Evolutionary conservation across 2,113 vertebrate species (phyloP).

Genomic region (Thryonomys swinderianus): DNA sequence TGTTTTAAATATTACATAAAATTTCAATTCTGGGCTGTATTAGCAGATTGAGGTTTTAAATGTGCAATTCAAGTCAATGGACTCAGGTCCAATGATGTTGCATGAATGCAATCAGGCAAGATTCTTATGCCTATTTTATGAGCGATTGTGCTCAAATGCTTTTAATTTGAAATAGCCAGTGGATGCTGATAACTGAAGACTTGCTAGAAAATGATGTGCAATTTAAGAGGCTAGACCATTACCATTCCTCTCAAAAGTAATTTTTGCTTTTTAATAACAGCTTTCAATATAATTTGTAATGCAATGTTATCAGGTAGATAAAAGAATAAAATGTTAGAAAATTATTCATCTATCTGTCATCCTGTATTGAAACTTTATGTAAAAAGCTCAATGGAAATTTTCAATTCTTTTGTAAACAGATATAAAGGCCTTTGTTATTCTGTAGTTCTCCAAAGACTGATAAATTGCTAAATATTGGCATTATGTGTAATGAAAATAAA

Average conservation of each 20-base stretch:
- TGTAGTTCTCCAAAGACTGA: neutral
- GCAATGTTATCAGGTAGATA: neutral
- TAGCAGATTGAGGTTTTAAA: constrained; percentile 7
- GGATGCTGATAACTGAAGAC: constrained; percentile 1
- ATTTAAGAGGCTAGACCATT: constrained; percentile 47
- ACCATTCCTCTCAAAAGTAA: neutral
- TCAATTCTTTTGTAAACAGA: neutral
- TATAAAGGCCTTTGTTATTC: neutral
- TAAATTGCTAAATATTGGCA: neutral
- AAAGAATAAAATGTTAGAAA: neutral
- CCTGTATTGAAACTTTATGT: neutral
- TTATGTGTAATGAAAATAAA: neutral
- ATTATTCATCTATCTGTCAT: neutral
- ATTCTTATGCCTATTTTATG: constrained; percentile 13
- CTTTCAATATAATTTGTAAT: neutral
- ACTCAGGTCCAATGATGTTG: neutral
- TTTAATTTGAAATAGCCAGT: constrained; percentile 27
- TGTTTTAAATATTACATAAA: neutral
- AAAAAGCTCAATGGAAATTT: neutral
- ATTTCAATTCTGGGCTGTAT: neutral
- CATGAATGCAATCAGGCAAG: constrained; percentile 6
- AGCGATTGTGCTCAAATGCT: neutral
- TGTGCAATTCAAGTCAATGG: constrained; percentile 2
- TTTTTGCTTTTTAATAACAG: constrained; percentile 22
- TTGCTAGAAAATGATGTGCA: neutral